Base-by-base conservation (phyloP, 2,888 invertebrate species). In the Campaea margaritaria region DNA sequence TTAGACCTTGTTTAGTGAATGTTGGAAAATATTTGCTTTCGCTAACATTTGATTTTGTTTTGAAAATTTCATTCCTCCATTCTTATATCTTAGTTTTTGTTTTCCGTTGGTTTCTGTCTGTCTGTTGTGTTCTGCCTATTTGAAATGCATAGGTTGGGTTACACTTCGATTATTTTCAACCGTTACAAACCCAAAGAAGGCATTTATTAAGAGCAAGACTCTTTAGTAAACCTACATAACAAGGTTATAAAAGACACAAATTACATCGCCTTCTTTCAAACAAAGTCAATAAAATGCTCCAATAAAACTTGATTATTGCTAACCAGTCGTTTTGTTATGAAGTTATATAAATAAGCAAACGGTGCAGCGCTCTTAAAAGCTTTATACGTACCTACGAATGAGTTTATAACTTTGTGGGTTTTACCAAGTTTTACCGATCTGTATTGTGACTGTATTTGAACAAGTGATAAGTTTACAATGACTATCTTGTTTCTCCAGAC, bases 401-500 rank as follows among this genome's bases (percentile, higher is more conserved):
- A 21, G 21, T 31, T 31, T 68, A 63, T 74, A 74, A 60, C 83
- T 83, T 85, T 80, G 81, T 70, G 68, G 75, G 70, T 76, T 78
- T 74, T 77, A 65, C 75, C 75, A 39, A 52, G 70, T 76, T 78
- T 74, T 77, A 65, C 75, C 75, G 43, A 52, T 45, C 53, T 28
- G 31, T 50, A 50, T 52, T 58, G 51, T 46, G 27, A 52, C 46
- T 62, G 64, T 78, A 67, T 82, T 83, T 80, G 63, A 61, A 73
- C 84, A 85, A 79, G 76, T 86, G 83, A 67, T 52, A 13, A 38
- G 41, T 44, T 21, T 45, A 58, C 56, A 63, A 61, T 50, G 52
- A 54, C 16, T 21, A 58, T 56, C 46, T 64, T 58, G 57, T 66
- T 65, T 61, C 58, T 62, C 59, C 59, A 68, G 67, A 68, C 61